Conservation (phyloP, 2,888 invertebrate species). For the Drosophila macrospina region DNA sequence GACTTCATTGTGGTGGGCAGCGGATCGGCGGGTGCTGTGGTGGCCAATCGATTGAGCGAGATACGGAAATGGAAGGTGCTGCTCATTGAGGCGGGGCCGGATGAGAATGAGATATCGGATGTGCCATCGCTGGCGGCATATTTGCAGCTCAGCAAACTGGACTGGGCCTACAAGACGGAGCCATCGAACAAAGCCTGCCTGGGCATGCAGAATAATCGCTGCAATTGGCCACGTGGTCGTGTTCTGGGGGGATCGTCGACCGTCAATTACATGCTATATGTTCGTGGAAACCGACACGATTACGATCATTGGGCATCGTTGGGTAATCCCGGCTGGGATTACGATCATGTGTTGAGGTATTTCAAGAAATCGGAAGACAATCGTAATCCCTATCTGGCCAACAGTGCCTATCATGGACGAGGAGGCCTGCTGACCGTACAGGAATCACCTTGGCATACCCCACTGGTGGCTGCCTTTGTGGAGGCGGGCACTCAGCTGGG, state of each 20-base stretch:
- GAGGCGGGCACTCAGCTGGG: constrained; percentile 93
- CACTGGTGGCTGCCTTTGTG: constrained; percentile 92
- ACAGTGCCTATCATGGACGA: constrained; percentile 88
- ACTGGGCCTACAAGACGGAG: constrained; percentile 96
- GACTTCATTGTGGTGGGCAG: constrained; percentile 94
- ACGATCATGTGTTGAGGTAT: constrained; percentile 92
- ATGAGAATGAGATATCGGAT: constrained; percentile 95
- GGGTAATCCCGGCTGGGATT: constrained; percentile 96
- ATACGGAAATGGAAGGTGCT: constrained; percentile 91
- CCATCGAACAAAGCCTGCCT: constrained; percentile 92
- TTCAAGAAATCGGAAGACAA: constrained; percentile 96
- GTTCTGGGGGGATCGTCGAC: constrained; percentile 95
- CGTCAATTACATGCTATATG: constrained; percentile 96
- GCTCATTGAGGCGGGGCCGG: constrained; percentile 93
- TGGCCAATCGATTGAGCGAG: constrained; percentile 93
- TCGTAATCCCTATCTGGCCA: constrained; percentile 92
- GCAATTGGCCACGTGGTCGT: constrained; percentile 96
- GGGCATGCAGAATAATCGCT: constrained; percentile 92
- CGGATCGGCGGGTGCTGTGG: constrained; percentile 95
- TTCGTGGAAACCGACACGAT: constrained; percentile 93
- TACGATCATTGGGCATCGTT: constrained; percentile 95
- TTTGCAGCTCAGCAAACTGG: constrained; percentile 93
- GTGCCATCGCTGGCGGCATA: constrained; percentile 95
- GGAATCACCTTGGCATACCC: constrained; percentile 94
- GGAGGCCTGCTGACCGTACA: constrained; percentile 92